Evolutionary conservation across 2,888 invertebrate genomes (phyloP).

Genomic region (Apamea monoglypha): DNA sequence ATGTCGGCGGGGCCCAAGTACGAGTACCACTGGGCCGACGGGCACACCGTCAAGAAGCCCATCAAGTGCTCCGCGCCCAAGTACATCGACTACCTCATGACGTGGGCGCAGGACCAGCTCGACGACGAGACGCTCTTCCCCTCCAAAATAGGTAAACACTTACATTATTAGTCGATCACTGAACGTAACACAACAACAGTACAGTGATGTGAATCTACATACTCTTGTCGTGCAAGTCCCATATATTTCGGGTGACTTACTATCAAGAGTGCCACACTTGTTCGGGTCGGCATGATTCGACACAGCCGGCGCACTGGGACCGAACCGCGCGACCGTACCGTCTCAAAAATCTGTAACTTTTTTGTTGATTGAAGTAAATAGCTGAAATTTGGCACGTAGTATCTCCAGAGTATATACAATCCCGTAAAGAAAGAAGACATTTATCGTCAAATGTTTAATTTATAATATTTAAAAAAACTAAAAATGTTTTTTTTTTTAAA

Average conservation of each 20-base stretch:
- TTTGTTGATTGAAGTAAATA: too few relatives aligned
- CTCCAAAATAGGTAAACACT: constrained; percentile 94
- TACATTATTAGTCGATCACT: neutral
- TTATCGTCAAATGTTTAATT: too few relatives aligned
- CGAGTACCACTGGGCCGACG: constrained; percentile 99
- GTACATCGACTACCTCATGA: constrained; percentile 99
- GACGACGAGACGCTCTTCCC: constrained; percentile 99
- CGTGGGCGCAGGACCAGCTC: constrained; percentile 99
- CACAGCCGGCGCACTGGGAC: too few relatives aligned
- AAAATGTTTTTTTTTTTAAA: too few relatives aligned
- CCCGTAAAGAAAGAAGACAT: too few relatives aligned
- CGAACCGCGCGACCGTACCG: too few relatives aligned
- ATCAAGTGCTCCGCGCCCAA: constrained; percentile 99
- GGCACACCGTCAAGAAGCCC: constrained; percentile 99
- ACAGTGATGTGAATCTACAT: too few relatives aligned
- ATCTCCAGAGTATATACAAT: too few relatives aligned
- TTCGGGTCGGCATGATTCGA: neutral
- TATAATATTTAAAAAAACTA: too few relatives aligned
- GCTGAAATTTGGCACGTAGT: too few relatives aligned
- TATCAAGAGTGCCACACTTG: neutral
- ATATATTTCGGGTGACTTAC: neutral
- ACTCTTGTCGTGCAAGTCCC: neutral
- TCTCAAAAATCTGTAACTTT: too few relatives aligned
- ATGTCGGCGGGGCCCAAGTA: constrained; percentile 99
- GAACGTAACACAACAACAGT: neutral